phyloP scores from a whole-genome alignment of 2,888 invertebrate species.

The Drosophila diplacantha region DNA sequence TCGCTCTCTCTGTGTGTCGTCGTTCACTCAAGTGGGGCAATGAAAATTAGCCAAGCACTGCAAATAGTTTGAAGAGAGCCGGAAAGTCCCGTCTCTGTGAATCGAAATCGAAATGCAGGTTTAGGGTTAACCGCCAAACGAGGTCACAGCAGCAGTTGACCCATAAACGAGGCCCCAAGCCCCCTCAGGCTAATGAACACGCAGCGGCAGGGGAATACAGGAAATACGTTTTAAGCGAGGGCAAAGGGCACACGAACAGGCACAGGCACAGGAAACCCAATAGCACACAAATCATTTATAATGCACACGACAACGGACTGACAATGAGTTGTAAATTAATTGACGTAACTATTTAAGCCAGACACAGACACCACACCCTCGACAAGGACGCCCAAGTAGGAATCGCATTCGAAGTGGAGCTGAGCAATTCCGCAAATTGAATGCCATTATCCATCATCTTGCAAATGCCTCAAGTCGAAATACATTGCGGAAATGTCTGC shows the following conservation, averaged over 20 bases:
- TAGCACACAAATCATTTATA: conserved; percentile 66
- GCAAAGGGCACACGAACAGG: background rate
- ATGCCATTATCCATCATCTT: conserved; percentile 68
- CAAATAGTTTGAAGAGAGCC: conserved; percentile 61
- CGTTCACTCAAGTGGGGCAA: conserved; percentile 52
- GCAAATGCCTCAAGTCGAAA: conserved; percentile 62
- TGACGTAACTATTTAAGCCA: conserved; percentile 64
- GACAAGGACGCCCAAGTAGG: conserved; percentile 15
- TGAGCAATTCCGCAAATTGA: conserved; percentile 55
- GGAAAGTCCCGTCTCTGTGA: conserved; percentile 7
- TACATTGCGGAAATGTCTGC: conserved; percentile 59
- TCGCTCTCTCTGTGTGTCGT: conserved; percentile 9
- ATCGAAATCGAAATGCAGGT: conserved; percentile 55
- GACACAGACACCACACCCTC: conserved; percentile 22
- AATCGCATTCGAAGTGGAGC: conserved; percentile 12
- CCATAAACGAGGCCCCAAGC: conserved; percentile 51
- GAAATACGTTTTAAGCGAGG: background rate
- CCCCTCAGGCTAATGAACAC: conserved; percentile 60
- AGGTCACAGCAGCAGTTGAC: conserved; percentile 63
- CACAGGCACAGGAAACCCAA: background rate
- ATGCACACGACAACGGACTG: conserved; percentile 60
- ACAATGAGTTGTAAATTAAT: conserved; percentile 70
- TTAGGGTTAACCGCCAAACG: conserved; percentile 43
- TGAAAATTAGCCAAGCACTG: conserved; percentile 60
- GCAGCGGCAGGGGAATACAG: conserved; percentile 9